Base-by-base conservation (phyloP, 1,140 invertebrate species). In the Drosophila elegans region DNA sequence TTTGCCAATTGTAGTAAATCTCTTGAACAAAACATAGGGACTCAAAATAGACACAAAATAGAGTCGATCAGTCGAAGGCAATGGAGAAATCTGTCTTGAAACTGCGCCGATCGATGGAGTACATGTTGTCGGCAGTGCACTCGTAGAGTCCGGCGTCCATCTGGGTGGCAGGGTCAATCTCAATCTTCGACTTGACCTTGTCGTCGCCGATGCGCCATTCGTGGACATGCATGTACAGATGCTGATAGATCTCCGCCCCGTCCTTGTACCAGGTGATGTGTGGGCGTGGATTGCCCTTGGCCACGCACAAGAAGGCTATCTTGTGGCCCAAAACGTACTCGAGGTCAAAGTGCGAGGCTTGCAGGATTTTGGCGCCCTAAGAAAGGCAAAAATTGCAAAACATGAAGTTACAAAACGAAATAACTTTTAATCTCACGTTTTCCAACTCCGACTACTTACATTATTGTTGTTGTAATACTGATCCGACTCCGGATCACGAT, bases 251-350 rank as follows among this genome's bases (percentile, higher is more conserved):
- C 92, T 98, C 97, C 13, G 96, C 95, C 9, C 97, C 97, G 93
- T 98, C 97, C 92, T 98, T 98, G 90, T 97, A 98, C 97, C 97
- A 98, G 7, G 97, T 98, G 41, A 98, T 97, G 36, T 97, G 96
- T 0, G 97, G 97, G 46, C 96, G 93, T 3, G 97, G 97, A 66
- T 94, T 95, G 4, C 97, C 97, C 88, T 95, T 95, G 1, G 97
- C 97, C 12, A 97, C 95, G 91, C 97, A 98, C 13, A 98, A 93
- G 83, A 98, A 98, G 2, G 96, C 96, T 55, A 98, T 98, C 93
- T 98, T 98, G 92, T 98, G 97, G 4, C 97, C 97, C 72, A 98
- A 91, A 36, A 97, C 96, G 93, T 98, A 98, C 94, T 98, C 97
- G 93, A 96, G 95, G 93, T 98, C 97, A 93, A 98, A 98, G 92